Conservation (phyloP, 1,140 invertebrate genomes). For the Lordiphosa collinella region DNA sequence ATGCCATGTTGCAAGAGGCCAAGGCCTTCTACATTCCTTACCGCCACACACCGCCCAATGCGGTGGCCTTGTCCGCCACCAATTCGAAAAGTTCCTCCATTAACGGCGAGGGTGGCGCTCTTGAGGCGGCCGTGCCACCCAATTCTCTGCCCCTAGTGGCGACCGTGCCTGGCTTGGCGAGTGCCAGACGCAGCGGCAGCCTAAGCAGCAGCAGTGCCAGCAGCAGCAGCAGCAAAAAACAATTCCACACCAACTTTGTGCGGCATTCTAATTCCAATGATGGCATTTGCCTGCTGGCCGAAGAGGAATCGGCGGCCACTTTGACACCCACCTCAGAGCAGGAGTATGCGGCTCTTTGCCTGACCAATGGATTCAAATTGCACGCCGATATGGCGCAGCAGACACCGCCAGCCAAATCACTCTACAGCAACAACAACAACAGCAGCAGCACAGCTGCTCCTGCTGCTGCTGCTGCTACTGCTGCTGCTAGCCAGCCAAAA, state of each 20-base stretch:
- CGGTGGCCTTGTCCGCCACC: constrained; percentile 40
- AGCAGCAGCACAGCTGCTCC: too few species aligned
- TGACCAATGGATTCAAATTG: constrained; percentile 69
- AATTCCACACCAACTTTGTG: constrained; percentile 70
- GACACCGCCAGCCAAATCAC: background rate
- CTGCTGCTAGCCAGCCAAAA: constrained; percentile 32
- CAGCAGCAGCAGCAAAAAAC: constrained; percentile 65
- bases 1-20: constrained; percentile 48
- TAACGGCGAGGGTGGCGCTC: constrained; percentile 29
- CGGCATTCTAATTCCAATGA: constrained; percentile 76
- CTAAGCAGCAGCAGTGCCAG: constrained; percentile 68
- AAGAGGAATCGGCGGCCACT: constrained; percentile 72
- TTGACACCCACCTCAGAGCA: constrained; percentile 69
- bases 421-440: constrained; percentile 21
- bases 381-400: constrained; percentile 54
- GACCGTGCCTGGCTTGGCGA: constrained; percentile 45
- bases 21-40: constrained; percentile 74
- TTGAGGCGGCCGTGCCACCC: constrained; percentile 58
- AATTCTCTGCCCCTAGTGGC: constrained; percentile 60
- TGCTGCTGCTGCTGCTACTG: constrained; percentile 13
- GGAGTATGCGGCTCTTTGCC: constrained; percentile 49
- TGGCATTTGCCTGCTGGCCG: constrained; percentile 72
- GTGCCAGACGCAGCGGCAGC: constrained; percentile 53
- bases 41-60: constrained; percentile 63
- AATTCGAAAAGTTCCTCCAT: constrained; percentile 45